A percentile compares a stretch with the other conserved stretches of the same genome.
Evolutionary conservation across 2,888 invertebrate species (phyloP).

Genomic region (Pseudoips prasinana): DNA sequence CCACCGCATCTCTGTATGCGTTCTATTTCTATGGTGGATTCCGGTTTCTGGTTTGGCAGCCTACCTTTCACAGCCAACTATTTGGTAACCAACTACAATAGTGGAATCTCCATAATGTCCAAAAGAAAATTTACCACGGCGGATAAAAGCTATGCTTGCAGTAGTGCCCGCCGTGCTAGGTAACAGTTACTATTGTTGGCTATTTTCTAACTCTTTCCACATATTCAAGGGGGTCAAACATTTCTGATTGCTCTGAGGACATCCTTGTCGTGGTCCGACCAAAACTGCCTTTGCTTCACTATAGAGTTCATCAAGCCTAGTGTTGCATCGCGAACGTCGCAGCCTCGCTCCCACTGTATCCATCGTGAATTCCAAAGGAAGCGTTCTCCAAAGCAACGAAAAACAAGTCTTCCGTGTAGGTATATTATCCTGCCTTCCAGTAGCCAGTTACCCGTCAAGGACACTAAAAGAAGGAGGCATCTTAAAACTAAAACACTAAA

Average conservation of each 20-base stretch:
- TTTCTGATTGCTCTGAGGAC: conserved; percentile 96
- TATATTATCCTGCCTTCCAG: conserved; percentile 98
- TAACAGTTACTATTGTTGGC: conserved; percentile 95
- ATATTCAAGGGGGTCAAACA: conserved; percentile 98
- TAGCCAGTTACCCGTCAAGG: conserved; percentile 96
- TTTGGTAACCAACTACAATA: conserved; percentile 93
- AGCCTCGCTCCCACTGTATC: conserved; percentile 97
- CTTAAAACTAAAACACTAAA: conserved; percentile 66
- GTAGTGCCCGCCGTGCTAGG: conserved; percentile 99
- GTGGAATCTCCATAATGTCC: conserved; percentile 99
- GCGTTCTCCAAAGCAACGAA: conserved; percentile 97
- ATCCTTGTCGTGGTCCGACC: conserved; percentile 96
- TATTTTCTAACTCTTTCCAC: conserved; percentile 98
- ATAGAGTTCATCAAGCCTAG: conserved; percentile 97
- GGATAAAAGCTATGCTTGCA: conserved; percentile 96
- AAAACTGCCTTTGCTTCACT: conserved; percentile 94
- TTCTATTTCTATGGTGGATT: conserved; percentile 90
- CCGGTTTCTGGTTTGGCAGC: conserved; percentile 96
- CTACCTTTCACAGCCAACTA: conserved; percentile 87
- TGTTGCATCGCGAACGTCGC: conserved; percentile 97
- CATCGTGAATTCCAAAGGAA: conserved; percentile 99
- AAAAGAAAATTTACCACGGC: conserved; percentile 96
- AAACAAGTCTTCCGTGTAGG: conserved; percentile 99
- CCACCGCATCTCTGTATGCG: conserved; percentile 92
- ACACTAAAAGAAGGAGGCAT: conserved; percentile 93